Evolutionary conservation across 2,888 invertebrate species (phyloP), one percentile per base, ranked within the genome.

Genomic region (Ommatoiulus sabulosus): DNA sequence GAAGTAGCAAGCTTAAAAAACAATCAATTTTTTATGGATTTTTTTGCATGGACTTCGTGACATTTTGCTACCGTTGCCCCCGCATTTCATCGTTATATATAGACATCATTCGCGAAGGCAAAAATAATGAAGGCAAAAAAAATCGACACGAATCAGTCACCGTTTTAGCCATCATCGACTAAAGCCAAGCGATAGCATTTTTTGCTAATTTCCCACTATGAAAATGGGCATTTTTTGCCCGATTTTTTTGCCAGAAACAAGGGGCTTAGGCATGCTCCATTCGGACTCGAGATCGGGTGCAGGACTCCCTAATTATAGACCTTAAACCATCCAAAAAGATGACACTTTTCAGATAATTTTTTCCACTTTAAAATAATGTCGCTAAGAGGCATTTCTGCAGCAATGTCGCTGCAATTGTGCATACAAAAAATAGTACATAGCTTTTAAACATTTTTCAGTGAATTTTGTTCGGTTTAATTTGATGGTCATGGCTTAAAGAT

Each of bases 11-110:
- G 72, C 24, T 72, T 24, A 72, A 72, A 72, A 72, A 72, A 24
- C 24, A 72, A 72, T 72, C 72, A 72, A 72, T 72, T 72, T 72
- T 72, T 72, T 72, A 72, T 72, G 72, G 72, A 72, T 72, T 72
- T 24, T 52, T 72, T 72, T 72, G 72, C 24, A 8, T 72, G 72
- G 24, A 24, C 72, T 72, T 72, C 72, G 72, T 72, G 72, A 72
- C 72, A 72, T 72, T 72, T 72, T 24, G 72, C 72, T 72, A 72
- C 72, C 72, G 72, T 72, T 72, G 72, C 72, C 72, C 72, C 72
- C n/a, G 5, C 72, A 24, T 72, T 72, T 72, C 72, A 72, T 72
- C 72, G 20, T 24, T 24, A 35, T 35, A 35, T 35, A 35, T 35
- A 72, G 72, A 72, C 72, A 72, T 72, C 72, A 24, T 24, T 72